Base-by-base conservation (phyloP, 2,888 invertebrate species). In the Sussaba pulchella region DNA sequence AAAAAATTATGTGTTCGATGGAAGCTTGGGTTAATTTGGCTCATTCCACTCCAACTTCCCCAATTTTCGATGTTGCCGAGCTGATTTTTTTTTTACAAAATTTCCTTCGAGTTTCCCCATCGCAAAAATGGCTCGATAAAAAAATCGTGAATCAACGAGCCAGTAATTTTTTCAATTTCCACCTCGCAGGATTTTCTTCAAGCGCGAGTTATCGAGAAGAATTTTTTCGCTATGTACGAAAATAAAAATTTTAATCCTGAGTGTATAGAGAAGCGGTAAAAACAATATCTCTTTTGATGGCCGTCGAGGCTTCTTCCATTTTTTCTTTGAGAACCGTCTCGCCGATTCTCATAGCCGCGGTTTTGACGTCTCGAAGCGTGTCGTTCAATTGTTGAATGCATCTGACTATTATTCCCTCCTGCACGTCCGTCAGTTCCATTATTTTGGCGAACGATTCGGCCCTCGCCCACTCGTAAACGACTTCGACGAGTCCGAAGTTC, bases 251-350 rank as follows among this genome's bases (percentile, higher is more conserved):
- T 85, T 77, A 88, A 83, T 92, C 91, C 86, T 93, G 93, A 2
- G 98, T 98, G 90, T 99, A 99, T 54, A 99, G 94, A 92, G 98
- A 99, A 36, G 98, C 98, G 21, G 99, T 98, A 91, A 99, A 99
- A 0, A 99, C 99, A 88, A 99, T 99, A 92, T 99, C 99, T 78
- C 99, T 94, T 92, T 99, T 98, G 83, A 99, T 99, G 52, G 97
- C 96, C 1, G 95, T 95, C 0, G 98, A 98, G 0, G 98, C 98
- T 91, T 98, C 97, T 92, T 98, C 97, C 98, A 99, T 99, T 93
- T 99, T 99, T 82, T 95, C 95, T 88, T 96, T 96, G 2, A 99
- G 93, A 10, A 96, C 96, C 0, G 98, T 97, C 92, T 99, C 98
- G 0, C 99, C 99, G 79, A 99, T 97, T 39, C 98, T 96, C 80